Base-by-base conservation (phyloP, 2,888 invertebrate species). In the Scaptomyza caliginosa region DNA sequence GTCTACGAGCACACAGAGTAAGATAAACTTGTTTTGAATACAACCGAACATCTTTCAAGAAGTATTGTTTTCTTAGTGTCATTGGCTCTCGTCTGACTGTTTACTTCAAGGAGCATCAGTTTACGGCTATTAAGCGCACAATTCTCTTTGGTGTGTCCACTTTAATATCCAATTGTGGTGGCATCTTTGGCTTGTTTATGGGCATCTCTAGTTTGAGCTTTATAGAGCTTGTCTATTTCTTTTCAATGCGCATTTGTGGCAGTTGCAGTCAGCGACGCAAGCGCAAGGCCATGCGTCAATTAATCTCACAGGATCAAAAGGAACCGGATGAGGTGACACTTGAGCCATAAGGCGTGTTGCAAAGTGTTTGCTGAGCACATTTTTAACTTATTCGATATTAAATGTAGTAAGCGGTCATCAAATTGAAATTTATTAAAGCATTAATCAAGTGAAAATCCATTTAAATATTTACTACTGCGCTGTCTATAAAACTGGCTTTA, bases 21-120 rank as follows among this genome's bases (percentile, higher is more conserved):
- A 73, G 86, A 67, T 28, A 28, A 11, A 17, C 4, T 1, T 4
- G 7, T 2, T 11, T 50, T 4, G 21, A 7, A 11, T 10, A n/a
- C 10, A n/a, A 26, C 16, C 8, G 13, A n/a, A 7, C 1, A 2
- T 13, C 0, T 30, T 24, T 0, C n/a, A 13, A 17, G 4, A 4
- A 6, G 5, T 13, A 8, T 8, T 17, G 2, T 0, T 36, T 23
- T 74, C 92, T 48, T 74, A 93, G 94, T 64, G 88, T 92, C 10
- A 89, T 92, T 69, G 92, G 92, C 83, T 92, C 95, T 0, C 92
- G 94, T 2, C 92, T 95, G 11, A 93, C 93, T 77, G 92, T 95
- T 11, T 94, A 94, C 91, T 95, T 95, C 90, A 95, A 95, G 89
- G 95, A 95, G 79, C 93, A 93, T 26, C 94, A 95, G 85, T 95